Base-by-base conservation (phyloP, 1,140 invertebrate species). In the Bemisia tabaci region DNA sequence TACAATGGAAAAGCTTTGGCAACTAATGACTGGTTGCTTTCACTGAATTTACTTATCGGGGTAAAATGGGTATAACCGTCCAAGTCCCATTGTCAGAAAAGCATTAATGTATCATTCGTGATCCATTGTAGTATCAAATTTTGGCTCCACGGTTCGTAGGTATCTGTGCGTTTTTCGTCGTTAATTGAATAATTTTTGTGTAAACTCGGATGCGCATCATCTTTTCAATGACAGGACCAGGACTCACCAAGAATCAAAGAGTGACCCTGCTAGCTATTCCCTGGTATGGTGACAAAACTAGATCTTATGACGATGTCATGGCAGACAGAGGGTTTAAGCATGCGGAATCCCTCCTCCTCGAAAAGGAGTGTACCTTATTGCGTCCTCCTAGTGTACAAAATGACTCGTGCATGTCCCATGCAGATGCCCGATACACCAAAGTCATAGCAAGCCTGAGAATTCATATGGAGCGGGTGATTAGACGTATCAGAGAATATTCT, bases 291-390 rank as follows among this genome's bases (percentile, higher is more conserved):
- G 60, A 62, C 24, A 21, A 23, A 12, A 22, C 24, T 22, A 62
- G 60, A 23, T 62, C 22, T 21, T 62, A 11, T 9, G 23, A 62
- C 23, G 60, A n/a, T n/a, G 69, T 78, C 9, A 74, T 77, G 73
- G 76, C 77, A 63, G 76, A 77, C 70, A 71, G 74, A 63, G 75
- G 73, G n/a, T 78, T 75, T 65, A 78, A 79, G 73, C 70, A 74
- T 33, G 73, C 78, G 59, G 69, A 67, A 27, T 9, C 64, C 60
- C 64, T 74, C 59, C 63, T 76, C 25, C 22, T 58, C n/a, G 58
- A 26, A 64, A 74, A 73, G 22, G 70, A 73, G 23, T 72, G 74
- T 60, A 62, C 67, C 39, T 65, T 79, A 63, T 64, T 78, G 62
- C 66, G 76, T 63, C 76, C 77, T n/a, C 75, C 78, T 64, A 77